phyloP scores from a whole-genome alignment of 1,140 invertebrate genomes.

The Schlechtendalia chinensis region DNA sequence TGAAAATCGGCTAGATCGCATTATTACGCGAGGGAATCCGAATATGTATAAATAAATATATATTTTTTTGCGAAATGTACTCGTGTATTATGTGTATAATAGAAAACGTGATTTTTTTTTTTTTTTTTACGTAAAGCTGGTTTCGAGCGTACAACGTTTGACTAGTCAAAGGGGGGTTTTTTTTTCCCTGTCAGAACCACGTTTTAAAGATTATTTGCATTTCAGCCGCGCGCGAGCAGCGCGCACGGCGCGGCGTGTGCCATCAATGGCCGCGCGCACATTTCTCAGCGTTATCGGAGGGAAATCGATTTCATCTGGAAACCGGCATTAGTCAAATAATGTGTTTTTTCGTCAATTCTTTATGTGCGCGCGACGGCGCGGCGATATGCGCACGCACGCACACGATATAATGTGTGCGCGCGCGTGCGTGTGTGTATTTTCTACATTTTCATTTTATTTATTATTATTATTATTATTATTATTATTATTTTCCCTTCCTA shows the following conservation, averaged over 20 bases:
- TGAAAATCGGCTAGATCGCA: too few relatives aligned
- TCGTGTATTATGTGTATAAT: too few relatives aligned
- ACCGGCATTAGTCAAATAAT: conserved; percentile 41
- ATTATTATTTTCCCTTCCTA: conserved; percentile 16
- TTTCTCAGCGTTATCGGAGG: conserved; percentile 27
- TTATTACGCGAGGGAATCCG: too few relatives aligned
- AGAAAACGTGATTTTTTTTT: neutral
- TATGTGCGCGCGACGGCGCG: neutral
- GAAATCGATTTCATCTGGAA: conserved; percentile 42
- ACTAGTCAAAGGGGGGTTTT: too few relatives aligned
- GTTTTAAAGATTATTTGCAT: conserved; percentile 32
- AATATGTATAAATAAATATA: too few relatives aligned
- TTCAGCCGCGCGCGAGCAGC: neutral
- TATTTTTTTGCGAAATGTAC: too few relatives aligned
- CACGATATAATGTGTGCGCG: neutral
- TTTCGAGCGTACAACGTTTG: conserved; percentile 4
- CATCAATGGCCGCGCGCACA: conserved; percentile 1
- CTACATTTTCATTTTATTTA: conserved; percentile 40
- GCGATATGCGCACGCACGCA: neutral
- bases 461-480: conserved; percentile 29
- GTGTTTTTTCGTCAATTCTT: conserved; percentile 28
- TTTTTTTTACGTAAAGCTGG: conserved; percentile 7
- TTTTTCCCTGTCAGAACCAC: conserved; percentile 30
- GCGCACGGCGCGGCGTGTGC: too few relatives aligned
- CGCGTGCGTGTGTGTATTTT: conserved; percentile 18